Base-by-base conservation (phyloP, 2,888 invertebrate species). In the Diplazon laetatorius region DNA sequence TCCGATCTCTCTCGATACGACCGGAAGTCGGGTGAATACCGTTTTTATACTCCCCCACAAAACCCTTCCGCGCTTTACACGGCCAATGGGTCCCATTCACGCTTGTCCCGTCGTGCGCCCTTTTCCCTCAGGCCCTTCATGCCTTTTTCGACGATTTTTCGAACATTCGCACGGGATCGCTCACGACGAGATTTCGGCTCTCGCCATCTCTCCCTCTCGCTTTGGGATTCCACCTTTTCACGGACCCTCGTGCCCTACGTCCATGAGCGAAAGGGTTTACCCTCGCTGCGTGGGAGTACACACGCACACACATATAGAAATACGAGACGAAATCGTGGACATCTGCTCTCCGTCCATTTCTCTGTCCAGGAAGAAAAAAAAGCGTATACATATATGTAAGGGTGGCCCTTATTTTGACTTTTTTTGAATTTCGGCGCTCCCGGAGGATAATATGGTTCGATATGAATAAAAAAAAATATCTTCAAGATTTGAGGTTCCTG, bases 261-360 rank as follows among this genome's bases (percentile, higher is more conserved):
- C 46, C 52, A 25, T 46, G 42, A 52, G 65, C 59, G 66, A 78
- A 71, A 75, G 78, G 78, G 74, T 75, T 71, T 20, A 65, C 57
- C 46, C 35, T n/a, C 10, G 46, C 66, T 52, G 70, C 74, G 78
- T 78, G 78, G 78, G 78, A 74, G 78, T 66, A 22, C n/a, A n/a
- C n/a, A n/a, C n/a, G 16, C 42, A 20, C 16, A 37, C n/a, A 37
- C 44, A 42, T 48, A 60, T 44, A 48, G 60, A 74, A 63, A 62
- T 57, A 25, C 12, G 39, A 50, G 70, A 71, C 78, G 60, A 74
- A 63, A 62, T 57, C 37, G 12, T 48, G 59, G 70, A 71, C 78
- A 78, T 74, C 78, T 78, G 78, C 70, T 62, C 16, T 44, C 30
- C 14, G 44, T 65, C 42, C 6, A n/a, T n/a, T n/a, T n/a, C n/a